A percentile compares a stretch with the other conserved stretches of the same genome.
phyloP scores from a whole-genome alignment of 2,113 vertebrate genomes.

The Oryzias javanicus region DNA sequence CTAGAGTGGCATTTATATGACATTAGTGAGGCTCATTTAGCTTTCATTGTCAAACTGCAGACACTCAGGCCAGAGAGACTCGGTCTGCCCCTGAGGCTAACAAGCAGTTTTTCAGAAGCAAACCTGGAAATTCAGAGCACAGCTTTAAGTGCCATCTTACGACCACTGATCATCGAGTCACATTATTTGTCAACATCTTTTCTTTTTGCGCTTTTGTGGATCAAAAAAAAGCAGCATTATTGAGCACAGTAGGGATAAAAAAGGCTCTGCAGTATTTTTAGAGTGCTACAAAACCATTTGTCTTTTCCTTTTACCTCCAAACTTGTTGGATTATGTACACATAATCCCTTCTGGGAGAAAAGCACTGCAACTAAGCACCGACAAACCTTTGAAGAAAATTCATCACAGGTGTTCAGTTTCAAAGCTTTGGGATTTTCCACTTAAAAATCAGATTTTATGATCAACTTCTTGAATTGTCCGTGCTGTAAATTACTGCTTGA shows the following conservation, averaged over 20 bases:
- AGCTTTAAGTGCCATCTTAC: constrained; percentile 4
- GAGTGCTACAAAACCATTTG: no score
- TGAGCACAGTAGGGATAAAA: background rate
- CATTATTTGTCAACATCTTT: constrained; percentile 8
- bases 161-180: constrained; percentile 3
- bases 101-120: constrained; percentile 28
- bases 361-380: constrained; percentile 34
- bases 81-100: constrained; percentile 27
- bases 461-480: background rate
- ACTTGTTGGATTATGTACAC: constrained; percentile 48
- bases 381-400: background rate
- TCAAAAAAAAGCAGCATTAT: constrained; percentile 9
- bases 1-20: constrained; percentile 54
- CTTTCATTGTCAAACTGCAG: constrained; percentile 43
- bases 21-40: constrained; percentile 56
- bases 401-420: background rate
- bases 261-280: background rate
- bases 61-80: constrained; percentile 33
- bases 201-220: background rate
- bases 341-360: constrained; percentile 45
- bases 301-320: no score
- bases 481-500: no score
- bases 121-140: constrained; percentile 23
- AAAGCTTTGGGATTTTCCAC: background rate
- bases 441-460: background rate